A percentile compares a stretch with the other conserved stretches of the same genome.
phyloP scores from a whole-genome alignment of 1,140 invertebrate species.

The Zaprionus taronus region DNA sequence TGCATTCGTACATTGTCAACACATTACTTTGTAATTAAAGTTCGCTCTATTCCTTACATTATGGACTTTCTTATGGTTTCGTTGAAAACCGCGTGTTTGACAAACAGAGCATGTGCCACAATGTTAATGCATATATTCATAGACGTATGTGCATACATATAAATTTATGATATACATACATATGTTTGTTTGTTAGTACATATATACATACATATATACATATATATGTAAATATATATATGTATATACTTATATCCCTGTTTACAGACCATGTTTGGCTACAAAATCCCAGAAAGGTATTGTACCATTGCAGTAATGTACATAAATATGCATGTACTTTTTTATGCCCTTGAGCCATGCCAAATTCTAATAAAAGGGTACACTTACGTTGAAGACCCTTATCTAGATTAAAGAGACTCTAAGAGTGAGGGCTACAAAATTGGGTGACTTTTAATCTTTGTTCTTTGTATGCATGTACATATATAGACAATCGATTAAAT shows the following conservation, averaged over 20 bases:
- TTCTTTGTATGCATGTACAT: too few species aligned
- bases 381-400: too few species aligned
- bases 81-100: constrained; percentile 65
- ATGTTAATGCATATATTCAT: too few species aligned
- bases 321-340: neutral
- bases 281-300: too few species aligned
- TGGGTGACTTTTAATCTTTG: too few species aligned
- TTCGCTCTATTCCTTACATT: constrained; percentile 61
- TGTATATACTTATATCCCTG: neutral
- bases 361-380: too few species aligned
- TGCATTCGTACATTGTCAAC: constrained; percentile 7
- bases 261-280: neutral
- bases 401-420: too few species aligned
- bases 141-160: neutral
- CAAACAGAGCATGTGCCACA: constrained; percentile 47
- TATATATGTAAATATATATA: too few species aligned
- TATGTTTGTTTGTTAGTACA: too few species aligned
- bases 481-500: too few species aligned
- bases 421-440: too few species aligned
- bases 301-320: too few species aligned
- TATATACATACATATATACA: neutral
- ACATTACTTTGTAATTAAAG: constrained; percentile 18
- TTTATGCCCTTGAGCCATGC: neutral
- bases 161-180: neutral
- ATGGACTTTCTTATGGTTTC: constrained; percentile 79